Conservation (phyloP, 1,140 invertebrate species). For the Ericerus pela region DNA sequence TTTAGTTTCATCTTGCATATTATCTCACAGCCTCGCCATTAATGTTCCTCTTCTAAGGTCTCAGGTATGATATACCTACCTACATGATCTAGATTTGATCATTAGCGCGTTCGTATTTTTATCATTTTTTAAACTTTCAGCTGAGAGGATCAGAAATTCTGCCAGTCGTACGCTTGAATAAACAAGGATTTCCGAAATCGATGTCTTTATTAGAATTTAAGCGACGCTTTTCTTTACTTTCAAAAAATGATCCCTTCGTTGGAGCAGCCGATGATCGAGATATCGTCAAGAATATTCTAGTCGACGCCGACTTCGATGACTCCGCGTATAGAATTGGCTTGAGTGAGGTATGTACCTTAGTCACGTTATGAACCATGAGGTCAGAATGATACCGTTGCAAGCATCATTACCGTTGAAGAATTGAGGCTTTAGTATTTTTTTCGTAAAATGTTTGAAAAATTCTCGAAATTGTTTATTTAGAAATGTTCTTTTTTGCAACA, state of each 20-base stretch:
- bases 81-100: neutral
- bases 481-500: too few relatives aligned
- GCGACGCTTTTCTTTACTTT: conserved; percentile 61
- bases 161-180: conserved; percentile 73
- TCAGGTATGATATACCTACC: conserved; percentile 41
- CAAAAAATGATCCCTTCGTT: conserved; percentile 32
- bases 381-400: too few relatives aligned
- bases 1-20: conserved; percentile 26
- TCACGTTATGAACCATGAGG: too few relatives aligned
- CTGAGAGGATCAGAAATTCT: conserved; percentile 79
- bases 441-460: too few relatives aligned
- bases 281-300: conserved; percentile 61
- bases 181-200: conserved; percentile 83
- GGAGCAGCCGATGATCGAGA: conserved; percentile 38
- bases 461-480: too few relatives aligned
- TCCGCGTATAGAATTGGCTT: conserved; percentile 75
- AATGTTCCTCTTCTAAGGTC: conserved; percentile 73
- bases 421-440: too few relatives aligned
- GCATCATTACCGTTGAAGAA: too few relatives aligned
- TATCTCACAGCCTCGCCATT: conserved; percentile 39
- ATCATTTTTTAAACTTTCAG: conserved; percentile 35
- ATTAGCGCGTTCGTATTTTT: conserved; percentile 11
- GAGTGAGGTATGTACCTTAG: conserved; percentile 57
- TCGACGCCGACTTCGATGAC: conserved; percentile 71
- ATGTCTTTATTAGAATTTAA: conserved; percentile 77